Percentiles rank a stretch among this genome's conserved stretches.
Conservation (phyloP, 2,797 vertebrate genomes). For the Muscicapa comitata region DNA sequence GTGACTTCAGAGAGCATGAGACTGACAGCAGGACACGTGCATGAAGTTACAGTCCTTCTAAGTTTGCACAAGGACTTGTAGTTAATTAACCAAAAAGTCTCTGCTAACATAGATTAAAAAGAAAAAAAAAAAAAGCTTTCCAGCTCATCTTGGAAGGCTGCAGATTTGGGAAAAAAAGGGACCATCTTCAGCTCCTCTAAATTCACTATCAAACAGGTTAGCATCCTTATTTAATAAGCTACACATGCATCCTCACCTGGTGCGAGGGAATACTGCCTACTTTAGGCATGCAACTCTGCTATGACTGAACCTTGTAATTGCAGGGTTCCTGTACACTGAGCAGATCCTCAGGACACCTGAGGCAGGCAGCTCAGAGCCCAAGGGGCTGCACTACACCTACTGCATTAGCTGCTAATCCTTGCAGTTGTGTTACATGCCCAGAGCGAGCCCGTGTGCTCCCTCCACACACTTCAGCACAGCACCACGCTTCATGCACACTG, state of each 20-base stretch:
- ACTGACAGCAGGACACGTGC: neutral
- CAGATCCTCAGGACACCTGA: neutral
- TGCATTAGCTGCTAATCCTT: neutral
- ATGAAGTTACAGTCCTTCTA: neutral
- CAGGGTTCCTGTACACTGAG: neutral
- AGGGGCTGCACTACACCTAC: neutral
- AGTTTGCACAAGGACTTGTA: neutral
- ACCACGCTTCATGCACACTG: fast-evolving
- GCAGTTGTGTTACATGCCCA: neutral
- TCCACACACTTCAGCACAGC: neutral
- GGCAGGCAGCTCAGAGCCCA: neutral
- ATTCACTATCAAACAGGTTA: neutral
- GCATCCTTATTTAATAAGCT: neutral
- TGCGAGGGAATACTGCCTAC: neutral
- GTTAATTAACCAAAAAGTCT: neutral
- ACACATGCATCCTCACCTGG: neutral
- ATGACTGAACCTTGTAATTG: neutral
- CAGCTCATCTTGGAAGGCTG: neutral
- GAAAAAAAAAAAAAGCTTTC: neutral
- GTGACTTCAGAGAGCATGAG: neutral
- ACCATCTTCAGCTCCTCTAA: neutral
- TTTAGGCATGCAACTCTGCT: neutral
- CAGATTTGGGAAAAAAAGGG: neutral
- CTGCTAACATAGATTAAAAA: neutral
- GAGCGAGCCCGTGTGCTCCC: neutral